Base-by-base conservation (phyloP, 2,797 vertebrate species). In the Hafferia zeledoni region DNA sequence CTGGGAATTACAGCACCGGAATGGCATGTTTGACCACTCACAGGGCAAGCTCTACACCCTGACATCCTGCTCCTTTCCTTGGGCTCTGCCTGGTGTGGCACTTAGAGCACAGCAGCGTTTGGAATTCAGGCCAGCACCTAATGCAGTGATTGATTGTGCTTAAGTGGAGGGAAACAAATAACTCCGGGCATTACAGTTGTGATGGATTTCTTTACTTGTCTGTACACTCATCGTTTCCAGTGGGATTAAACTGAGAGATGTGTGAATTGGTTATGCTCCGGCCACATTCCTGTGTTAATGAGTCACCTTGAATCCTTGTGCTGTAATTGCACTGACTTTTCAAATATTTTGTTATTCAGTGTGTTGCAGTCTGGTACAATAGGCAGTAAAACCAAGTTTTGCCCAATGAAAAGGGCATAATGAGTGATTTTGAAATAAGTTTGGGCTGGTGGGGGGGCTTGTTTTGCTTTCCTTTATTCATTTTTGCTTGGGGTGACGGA, bases 401-500 rank as follows among this genome's bases (percentile, higher is more conserved):
- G 31, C 3, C 23, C 17, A 18, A 47, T 53, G 23, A 27, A 53
- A 74, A 22, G 9, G 9, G 24, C 25, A 22, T 11, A 79, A 69
- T 5, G 9, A 52, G 15, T 13, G 25, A 63, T 69, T 63, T 35
- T 3, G 74, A 76, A 44, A 64, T 9, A 41, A 41, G 13, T 30
- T 64, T 89, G 31, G 22, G 10, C 30, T 31, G 17, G 2, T 4
- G 6, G 18, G 5, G 6, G 6, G 5, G 1, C 0, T 13, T 13
- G 1, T 33, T 71, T 18, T 31, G 37, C 41, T 52, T 65, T 2
- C 33, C 57, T 37, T n/a, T 6, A 8, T 27, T 68, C 31, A 1
- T 16, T 81, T 81, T 77, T 75, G 17, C 35, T 77, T 0, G 0
- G 7, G 7, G 11, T 49, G 44, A 31, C 0, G 1, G 23, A 0